Conservation (phyloP, 2,888 invertebrate genomes). For the Cerastis rubricosa region DNA sequence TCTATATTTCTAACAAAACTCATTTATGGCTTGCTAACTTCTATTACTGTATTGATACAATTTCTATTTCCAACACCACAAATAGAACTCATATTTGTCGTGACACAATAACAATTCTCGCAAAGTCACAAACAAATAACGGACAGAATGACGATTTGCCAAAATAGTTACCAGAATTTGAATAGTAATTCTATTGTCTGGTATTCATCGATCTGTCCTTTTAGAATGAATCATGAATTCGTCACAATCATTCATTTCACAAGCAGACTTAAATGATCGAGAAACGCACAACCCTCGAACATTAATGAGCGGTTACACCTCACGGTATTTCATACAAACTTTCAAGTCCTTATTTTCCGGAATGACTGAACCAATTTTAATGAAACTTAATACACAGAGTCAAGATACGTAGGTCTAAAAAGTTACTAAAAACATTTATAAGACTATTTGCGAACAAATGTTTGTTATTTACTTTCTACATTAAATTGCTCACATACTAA, state of each 20-base stretch:
- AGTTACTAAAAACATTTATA: too few species aligned
- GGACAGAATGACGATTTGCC: not conserved
- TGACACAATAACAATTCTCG: not conserved
- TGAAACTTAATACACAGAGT: too few species aligned
- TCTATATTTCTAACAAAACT: slow-evolving; percentile 3
- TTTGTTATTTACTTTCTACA: too few species aligned
- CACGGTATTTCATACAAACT: too few species aligned
- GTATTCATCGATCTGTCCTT: not conserved
- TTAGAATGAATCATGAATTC: not conserved
- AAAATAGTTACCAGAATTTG: not conserved
- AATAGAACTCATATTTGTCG: not conserved
- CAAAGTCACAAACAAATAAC: not conserved
- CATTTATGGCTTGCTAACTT: not conserved
- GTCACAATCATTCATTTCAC: not conserved
- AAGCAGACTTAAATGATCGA: not conserved
- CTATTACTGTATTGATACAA: not conserved
- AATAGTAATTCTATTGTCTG: not conserved
- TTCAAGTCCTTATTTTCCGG: too few species aligned
- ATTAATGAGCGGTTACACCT: too few species aligned
- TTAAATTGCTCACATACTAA: too few species aligned
- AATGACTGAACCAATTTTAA: too few species aligned
- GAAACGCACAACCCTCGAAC: too few species aligned
- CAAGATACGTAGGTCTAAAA: too few species aligned
- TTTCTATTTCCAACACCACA: slow-evolving; percentile 7
- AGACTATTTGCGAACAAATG: too few species aligned